A percentile compares a stretch with the other conserved stretches of the same genome.
These are phyloP conservation scores for Nothocercus julius DNA, from an alignment of 2,113 vertebrate genomes.

Conservation along the genomic window DNA sequence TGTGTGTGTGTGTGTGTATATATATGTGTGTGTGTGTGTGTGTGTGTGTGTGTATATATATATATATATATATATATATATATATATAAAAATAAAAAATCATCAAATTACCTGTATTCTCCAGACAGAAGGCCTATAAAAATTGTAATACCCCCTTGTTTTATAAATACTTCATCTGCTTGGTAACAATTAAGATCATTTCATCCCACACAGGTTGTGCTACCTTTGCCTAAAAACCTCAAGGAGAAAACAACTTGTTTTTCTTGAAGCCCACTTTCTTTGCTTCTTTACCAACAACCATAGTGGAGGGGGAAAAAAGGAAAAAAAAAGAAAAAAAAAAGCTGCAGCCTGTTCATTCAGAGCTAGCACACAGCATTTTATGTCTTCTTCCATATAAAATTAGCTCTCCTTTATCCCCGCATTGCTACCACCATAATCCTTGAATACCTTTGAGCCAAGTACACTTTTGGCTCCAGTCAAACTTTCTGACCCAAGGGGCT, in stretches of 20 bases:
- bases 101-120: background rate
- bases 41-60: no score
- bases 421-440: background rate
- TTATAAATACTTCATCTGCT: slow-evolving; percentile 24
- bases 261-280: background rate
- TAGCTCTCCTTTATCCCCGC: background rate
- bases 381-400: background rate
- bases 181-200: background rate
- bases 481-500: background rate
- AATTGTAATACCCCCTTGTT: background rate
- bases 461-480: background rate
- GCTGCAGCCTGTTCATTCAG: background rate
- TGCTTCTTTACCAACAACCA: background rate
- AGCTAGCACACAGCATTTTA: fast-evolving
- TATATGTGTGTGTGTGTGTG: no score
- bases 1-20: no score
- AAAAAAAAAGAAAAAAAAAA: background rate
- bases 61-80: no score
- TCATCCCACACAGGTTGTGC: background rate
- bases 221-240: slow-evolving; percentile 20
- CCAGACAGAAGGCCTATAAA: background rate
- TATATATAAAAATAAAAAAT: background rate
- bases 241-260: background rate
- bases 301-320: fast-evolving
- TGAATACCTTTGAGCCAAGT: background rate